These are phyloP conservation scores for Ginglymostoma cirratum DNA, from an alignment of 2,113 vertebrate species.

Conservation along the genomic window DNA sequence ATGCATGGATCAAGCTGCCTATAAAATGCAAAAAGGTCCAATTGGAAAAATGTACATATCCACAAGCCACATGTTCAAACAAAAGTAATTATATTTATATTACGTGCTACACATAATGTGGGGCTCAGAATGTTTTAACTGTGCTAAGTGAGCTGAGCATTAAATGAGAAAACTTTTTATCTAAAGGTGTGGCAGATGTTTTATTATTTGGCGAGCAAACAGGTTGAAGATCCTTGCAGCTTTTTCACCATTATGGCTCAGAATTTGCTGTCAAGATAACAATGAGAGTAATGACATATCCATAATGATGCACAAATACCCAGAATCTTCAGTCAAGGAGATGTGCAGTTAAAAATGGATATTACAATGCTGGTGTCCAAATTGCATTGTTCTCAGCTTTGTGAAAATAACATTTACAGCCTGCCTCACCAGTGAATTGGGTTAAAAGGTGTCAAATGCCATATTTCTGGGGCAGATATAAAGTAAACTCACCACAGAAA, in stretches of 20 bases:
- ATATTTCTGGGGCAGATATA: neutral
- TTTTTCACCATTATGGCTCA: neutral
- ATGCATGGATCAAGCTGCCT: neutral
- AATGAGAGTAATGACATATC: neutral
- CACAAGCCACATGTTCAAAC: neutral
- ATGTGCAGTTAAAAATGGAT: neutral
- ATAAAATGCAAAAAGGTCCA: neutral
- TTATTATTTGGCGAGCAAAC: neutral
- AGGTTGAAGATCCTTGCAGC: neutral
- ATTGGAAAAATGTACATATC: neutral
- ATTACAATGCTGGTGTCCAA: neutral
- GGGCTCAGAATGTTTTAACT: neutral
- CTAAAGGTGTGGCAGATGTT: neutral
- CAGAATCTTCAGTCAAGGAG: neutral
- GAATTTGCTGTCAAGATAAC: neutral
- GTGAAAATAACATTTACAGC: neutral
- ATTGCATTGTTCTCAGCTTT: neutral
- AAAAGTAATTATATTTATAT: conserved; percentile 11
- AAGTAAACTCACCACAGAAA: neutral
- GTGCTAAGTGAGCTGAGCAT: conserved; percentile 5
- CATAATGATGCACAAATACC: neutral
- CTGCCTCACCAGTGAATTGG: neutral
- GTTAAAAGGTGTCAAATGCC: neutral
- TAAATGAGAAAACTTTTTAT: neutral
- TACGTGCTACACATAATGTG: neutral